Percentiles rank a stretch among this genome's conserved stretches.
Conservation (phyloP, 2,113 vertebrate genomes). For the Peromyscus polionotus region DNA sequence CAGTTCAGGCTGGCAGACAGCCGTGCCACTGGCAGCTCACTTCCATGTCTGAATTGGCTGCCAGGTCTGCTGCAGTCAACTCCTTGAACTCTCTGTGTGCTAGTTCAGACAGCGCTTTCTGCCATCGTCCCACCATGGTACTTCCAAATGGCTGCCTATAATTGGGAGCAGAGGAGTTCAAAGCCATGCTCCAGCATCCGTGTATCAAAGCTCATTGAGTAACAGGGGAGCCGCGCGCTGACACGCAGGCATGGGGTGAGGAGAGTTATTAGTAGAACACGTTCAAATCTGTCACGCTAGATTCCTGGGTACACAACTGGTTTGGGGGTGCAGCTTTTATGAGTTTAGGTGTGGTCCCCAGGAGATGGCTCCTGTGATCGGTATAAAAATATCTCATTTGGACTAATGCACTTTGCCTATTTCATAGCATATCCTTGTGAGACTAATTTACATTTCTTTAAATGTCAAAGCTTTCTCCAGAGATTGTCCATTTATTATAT, state of each 20-base stretch:
- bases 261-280: slow-evolving; percentile 83
- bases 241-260: slow-evolving; percentile 82
- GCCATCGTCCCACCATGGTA: slow-evolving; percentile 81
- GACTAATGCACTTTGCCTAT: slow-evolving; percentile 79
- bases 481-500: slow-evolving; percentile 89
- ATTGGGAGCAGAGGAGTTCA: slow-evolving; percentile 90
- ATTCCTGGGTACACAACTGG: slow-evolving; percentile 80
- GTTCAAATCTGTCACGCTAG: slow-evolving; percentile 81
- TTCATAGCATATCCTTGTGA: slow-evolving; percentile 82
- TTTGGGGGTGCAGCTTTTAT: slow-evolving; percentile 80
- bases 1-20: slow-evolving; percentile 71
- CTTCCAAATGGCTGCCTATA: slow-evolving; percentile 89
- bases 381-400: slow-evolving; percentile 81
- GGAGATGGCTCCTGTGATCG: slow-evolving; percentile 82
- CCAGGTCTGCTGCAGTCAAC: slow-evolving; percentile 74
- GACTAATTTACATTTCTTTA: slow-evolving; percentile 83
- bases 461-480: slow-evolving; percentile 88
- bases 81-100: slow-evolving; percentile 85
- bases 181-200: slow-evolving; percentile 86
- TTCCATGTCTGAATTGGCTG: slow-evolving; percentile 74
- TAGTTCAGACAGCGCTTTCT: slow-evolving; percentile 85
- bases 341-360: slow-evolving; percentile 80
- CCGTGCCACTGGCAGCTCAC: slow-evolving; percentile 63
- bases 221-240: slow-evolving; percentile 79
- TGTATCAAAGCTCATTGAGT: slow-evolving; percentile 89